Base-by-base conservation (phyloP, 2,888 invertebrate genomes). In the Lasioglossum calceatum region DNA sequence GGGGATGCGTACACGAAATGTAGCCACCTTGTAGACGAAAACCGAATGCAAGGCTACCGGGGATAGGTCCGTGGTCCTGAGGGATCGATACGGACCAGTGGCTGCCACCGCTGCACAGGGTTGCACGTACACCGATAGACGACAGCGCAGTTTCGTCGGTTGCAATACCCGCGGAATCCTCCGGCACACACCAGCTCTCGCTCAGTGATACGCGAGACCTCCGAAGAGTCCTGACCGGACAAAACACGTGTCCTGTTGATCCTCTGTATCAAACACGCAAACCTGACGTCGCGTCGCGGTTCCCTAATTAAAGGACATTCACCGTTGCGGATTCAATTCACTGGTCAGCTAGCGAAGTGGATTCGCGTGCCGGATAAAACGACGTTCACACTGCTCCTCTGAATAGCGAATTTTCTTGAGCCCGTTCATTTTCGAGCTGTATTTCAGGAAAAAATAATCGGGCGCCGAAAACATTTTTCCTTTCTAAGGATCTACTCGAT, bases 81-180 rank as follows among this genome's bases (percentile, higher is more conserved):
- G 92, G 92, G 92, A 92, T 92, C 93, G 93, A 93, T 93, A 92
- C 92, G 87, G 88, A 91, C 85, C 90, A 86, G 82, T 77, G 85
- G 85, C 80, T 81, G 64, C 89, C 79, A 76, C 88, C 80, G 83
- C 84, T 90, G 91, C 88, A 89, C 84, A 86, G 83, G 75, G 79
- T 85, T 81, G 77, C 90, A 87, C 84, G 80, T 86, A 84, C 87
- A 72, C 90, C 88, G 86, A 86, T 83, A 75, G 83, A 81, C 86
- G 85, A 82, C 67, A 85, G 79, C 81, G 77, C 58, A 74, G 87
- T 76, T 73, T 64, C 76, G 79, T 36, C 67, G 78, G 47, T 75
- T 82, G 58, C 82, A 44, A 79, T 58, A 76, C 44, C 72, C 81
- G n/a, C 70, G 70, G 75, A 87, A 82, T 82, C 58, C 77, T 77